A percentile compares a stretch with the other conserved stretches of the same genome.
phyloP scores from a whole-genome alignment of 2,888 invertebrate genomes.

The Syritta pipiens region DNA sequence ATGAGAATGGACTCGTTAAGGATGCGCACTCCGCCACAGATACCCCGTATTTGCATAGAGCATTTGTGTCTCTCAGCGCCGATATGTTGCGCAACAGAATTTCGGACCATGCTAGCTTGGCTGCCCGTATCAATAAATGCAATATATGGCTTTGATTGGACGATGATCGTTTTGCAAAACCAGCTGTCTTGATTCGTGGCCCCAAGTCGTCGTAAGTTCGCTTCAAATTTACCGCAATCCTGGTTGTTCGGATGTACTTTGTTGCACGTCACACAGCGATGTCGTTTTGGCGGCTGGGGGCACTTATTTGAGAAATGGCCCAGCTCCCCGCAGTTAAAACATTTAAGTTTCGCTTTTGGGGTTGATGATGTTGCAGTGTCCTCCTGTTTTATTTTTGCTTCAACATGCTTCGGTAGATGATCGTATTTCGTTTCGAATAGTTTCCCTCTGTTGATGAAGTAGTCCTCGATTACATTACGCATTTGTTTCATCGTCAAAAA shows the following conservation, averaged over 20 bases:
- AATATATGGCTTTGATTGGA: too few relatives aligned
- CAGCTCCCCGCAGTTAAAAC: slow-evolving; percentile 21
- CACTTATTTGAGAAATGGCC: slow-evolving; percentile 20
- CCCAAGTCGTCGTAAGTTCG: slow-evolving; percentile 18
- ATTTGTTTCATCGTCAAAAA: slow-evolving; percentile 6
- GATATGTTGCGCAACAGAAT: slow-evolving; percentile 21
- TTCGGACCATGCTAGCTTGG: slow-evolving; percentile 33
- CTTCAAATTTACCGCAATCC: slow-evolving; percentile 31
- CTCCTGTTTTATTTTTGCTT: not conserved
- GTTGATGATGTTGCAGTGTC: slow-evolving; percentile 5
- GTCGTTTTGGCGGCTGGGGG: slow-evolving; percentile 23
- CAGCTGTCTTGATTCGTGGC: slow-evolving; percentile 11
- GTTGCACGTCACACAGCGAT: slow-evolving; percentile 26
- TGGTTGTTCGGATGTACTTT: slow-evolving; percentile 30
- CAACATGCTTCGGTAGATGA: slow-evolving; percentile 17
- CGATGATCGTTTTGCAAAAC: too few relatives aligned
- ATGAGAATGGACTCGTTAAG: slow-evolving; percentile 32
- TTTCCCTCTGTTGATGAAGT: slow-evolving; percentile 18
- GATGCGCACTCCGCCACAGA: slow-evolving; percentile 31
- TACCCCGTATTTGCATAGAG: slow-evolving; percentile 37
- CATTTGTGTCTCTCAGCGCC: slow-evolving; percentile 28
- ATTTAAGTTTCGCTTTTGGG: slow-evolving; percentile 22
- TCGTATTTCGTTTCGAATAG: slow-evolving; percentile 9
- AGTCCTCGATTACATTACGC: slow-evolving; percentile 19
- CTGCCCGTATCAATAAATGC: slow-evolving; percentile 48